These are phyloP conservation scores for Exephanes ischioxanthus DNA, from an alignment of 2,888 invertebrate species.

Conservation along the genomic window DNA sequence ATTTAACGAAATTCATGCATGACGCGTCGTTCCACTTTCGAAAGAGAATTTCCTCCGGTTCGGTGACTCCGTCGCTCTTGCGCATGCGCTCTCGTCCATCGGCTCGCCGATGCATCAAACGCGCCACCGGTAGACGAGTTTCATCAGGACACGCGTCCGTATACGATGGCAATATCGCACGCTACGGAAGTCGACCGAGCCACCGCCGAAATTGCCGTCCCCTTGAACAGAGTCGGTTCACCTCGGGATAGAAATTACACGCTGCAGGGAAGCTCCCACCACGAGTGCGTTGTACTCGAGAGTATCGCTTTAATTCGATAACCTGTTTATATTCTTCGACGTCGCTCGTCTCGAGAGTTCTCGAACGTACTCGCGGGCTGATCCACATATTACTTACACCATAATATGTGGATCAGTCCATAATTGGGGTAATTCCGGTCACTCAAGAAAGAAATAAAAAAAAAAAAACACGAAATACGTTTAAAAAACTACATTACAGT, in stretches of 20 bases:
- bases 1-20: conserved; percentile 42
- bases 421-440: not conserved
- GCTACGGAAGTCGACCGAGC: not conserved
- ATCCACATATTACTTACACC: not conserved
- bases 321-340: conserved; percentile 81
- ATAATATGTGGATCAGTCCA: not conserved
- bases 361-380: not conserved
- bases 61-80: conserved; percentile 33
- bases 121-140: not conserved
- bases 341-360: conserved; percentile 17
- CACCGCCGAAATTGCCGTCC: conserved; percentile 47
- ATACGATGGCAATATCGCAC: not conserved
- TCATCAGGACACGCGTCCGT: not conserved
- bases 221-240: conserved; percentile 67
- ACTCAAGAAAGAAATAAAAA: not conserved
- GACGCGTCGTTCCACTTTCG: conserved; percentile 52
- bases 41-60: conserved; percentile 37
- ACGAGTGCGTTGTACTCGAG: conserved; percentile 33
- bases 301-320: conserved; percentile 83
- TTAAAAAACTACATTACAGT: not conserved
- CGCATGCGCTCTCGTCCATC: conserved; percentile 28
- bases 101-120: conserved; percentile 22
- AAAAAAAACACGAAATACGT: not conserved
- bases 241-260: conserved; percentile 80
- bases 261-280: conserved; percentile 66